Evolutionary conservation across 2,113 vertebrate species (phyloP), one percentile per base, ranked within the genome.

Genomic region (Dissostichus mawsoni): DNA sequence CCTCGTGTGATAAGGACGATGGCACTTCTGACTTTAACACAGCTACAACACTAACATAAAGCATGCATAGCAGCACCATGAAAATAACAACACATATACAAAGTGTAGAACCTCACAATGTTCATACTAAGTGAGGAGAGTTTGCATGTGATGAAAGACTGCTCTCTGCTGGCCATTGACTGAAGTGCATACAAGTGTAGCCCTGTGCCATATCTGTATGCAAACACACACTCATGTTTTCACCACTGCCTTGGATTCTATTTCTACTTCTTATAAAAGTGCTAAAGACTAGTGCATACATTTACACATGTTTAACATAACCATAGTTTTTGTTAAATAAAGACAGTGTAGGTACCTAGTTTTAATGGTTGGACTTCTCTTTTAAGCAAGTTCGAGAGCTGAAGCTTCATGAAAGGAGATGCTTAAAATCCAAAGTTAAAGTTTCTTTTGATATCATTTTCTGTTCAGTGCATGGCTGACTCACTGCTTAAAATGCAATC

Each of bases 91-190:
- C 14, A 62, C 25, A 25, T 52, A 55, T 58, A 1, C 58, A 58
- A 41, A 36, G 33, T 67, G 13, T 12, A 59, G 44, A 75, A 36
- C 63, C 61, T 59, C 59, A 85, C 52, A 56, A 14, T 50, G 3
- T 63, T 44, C 13, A 2, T n/a, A 33, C 29, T 44, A 23, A 56
- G n/a, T 74, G 16, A 77, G 48, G 25, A 11, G 41, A 55, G 10
- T 64, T 41, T 77, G 69, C 47, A 73, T 41, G 68, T 77, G 76
- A 85, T 86, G 87, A 48, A 86, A 92, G 76, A 93, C 86, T 94
- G 93, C 92, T 50, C 90, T 86, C 95, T 95, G 76, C 82, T 92
- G 94, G 90, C 44, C 73, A 20, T 1, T 36, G 13, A 51, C 11
- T 62, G 78, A 84, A 83, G 3, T 83, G 67, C 74, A 76, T 18